A percentile compares a stretch with the other conserved stretches of the same genome.
phyloP scores from a whole-genome alignment of 2,888 invertebrate species.

The Pimpla rufipes region DNA sequence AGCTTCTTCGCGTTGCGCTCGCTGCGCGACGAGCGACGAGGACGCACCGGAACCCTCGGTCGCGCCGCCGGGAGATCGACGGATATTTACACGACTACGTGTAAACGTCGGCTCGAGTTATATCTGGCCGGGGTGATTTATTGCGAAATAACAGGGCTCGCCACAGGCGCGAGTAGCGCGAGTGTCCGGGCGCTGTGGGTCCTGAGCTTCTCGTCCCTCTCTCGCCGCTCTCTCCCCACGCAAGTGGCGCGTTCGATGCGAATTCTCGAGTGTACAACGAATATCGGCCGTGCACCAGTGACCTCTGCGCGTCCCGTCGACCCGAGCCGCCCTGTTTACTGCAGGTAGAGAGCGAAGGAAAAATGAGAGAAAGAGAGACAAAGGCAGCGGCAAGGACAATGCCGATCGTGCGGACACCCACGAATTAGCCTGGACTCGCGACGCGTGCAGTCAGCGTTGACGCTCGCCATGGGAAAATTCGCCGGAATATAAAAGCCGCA shows the following conservation, averaged over 20 bases:
- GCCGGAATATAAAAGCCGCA: slow-evolving; percentile 12
- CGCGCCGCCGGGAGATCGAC: slow-evolving; percentile 74
- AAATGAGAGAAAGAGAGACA: slow-evolving; percentile 60
- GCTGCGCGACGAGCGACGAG: slow-evolving; percentile 50
- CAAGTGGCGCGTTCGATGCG: no score
- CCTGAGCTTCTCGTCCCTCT: no score
- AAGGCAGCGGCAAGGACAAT: slow-evolving; percentile 69
- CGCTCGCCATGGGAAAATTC: slow-evolving; percentile 31
- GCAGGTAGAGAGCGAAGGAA: no score
- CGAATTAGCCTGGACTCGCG: slow-evolving; percentile 73
- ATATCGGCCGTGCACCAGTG: neutral
- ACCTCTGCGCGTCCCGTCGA: no score
- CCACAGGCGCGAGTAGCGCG: no score
- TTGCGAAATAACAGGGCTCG: slow-evolving; percentile 79
- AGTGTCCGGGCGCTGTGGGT: slow-evolving; percentile 58
- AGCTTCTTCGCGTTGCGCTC: slow-evolving; percentile 40
- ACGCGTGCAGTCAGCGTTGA: slow-evolving; percentile 1
- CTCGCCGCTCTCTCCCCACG: slow-evolving; percentile 36
- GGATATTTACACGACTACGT: slow-evolving; percentile 70
- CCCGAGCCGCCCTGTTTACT: no score
- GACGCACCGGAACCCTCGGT: slow-evolving; percentile 61
- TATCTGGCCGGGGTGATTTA: slow-evolving; percentile 78
- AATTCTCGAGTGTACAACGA: no score
- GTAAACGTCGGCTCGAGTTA: slow-evolving; percentile 71
- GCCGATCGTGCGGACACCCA: slow-evolving; percentile 72